phyloP scores from a whole-genome alignment of 2,797 vertebrate genomes.

The Danio tinwini region DNA sequence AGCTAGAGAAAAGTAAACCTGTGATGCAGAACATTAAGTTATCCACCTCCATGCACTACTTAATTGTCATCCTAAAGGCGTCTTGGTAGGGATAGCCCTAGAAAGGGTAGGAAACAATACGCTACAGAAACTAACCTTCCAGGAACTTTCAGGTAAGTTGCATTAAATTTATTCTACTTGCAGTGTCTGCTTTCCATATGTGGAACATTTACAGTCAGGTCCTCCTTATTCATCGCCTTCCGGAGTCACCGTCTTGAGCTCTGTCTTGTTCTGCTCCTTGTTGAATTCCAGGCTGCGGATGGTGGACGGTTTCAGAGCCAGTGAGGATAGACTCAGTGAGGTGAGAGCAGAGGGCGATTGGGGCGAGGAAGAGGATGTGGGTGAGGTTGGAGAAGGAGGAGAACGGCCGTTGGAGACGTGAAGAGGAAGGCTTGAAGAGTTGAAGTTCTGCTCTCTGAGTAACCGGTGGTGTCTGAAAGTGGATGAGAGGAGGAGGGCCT shows the following conservation, averaged over 20 bases:
- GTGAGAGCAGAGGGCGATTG: constrained; percentile 55
- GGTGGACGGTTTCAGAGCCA: constrained; percentile 59
- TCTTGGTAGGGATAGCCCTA: not conserved
- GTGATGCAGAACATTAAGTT: not conserved
- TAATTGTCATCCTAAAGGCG: not conserved
- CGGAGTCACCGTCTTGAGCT: not conserved
- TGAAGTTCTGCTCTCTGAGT: constrained; percentile 71
- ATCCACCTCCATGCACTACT: not conserved
- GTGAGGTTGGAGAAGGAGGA: constrained; percentile 67
- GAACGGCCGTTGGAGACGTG: constrained; percentile 67
- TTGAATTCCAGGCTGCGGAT: constrained; percentile 56
- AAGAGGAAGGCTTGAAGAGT: constrained; percentile 61
- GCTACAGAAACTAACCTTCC: constrained; percentile 5
- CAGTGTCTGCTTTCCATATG: constrained; percentile 4
- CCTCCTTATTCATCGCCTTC: constrained; percentile 57
- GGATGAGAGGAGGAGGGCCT: constrained; percentile 80
- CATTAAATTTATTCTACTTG: constrained; percentile 18
- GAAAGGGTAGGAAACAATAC: constrained; percentile 52
- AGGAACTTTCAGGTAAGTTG: not conserved
- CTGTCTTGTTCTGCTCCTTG: constrained; percentile 6
- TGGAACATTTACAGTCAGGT: not conserved
- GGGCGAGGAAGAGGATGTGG: constrained; percentile 60
- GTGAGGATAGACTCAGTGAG: constrained; percentile 63
- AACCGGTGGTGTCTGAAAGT: constrained; percentile 75
- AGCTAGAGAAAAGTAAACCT: constrained; percentile 55